Evolutionary conservation across 2,113 vertebrate species (phyloP), one percentile per base, ranked within the genome.

Genomic region (Caranx melampygus): DNA sequence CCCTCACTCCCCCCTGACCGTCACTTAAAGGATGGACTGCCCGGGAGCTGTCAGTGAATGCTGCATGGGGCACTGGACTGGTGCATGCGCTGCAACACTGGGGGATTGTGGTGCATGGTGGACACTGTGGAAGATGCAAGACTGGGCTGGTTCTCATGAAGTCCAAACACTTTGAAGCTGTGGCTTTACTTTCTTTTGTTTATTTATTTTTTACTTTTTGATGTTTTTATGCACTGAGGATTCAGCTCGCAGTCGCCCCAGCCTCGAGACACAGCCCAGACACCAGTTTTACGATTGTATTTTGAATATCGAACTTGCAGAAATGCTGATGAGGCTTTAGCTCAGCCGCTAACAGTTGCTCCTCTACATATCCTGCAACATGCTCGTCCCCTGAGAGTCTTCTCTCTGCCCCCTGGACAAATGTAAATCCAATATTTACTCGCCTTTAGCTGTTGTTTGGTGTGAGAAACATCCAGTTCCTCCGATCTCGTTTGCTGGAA

Each of bases 41-140:
- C 87, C 77, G 78, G 84, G 76, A 90, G 89, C 88, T 94, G 86
- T 84, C 67, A 67, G 86, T 90, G 93, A 94, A 95, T 95, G 94
- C 93, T 95, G 95, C 95, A 95, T 95, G 94, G 85, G 87, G 90
- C 85, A 84, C 89, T 90, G 91, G 87, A 90, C 83, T 91, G 92
- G 89, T 94, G 95, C 94, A 95, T 95, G 94, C 61, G 76, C 87
- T 93, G 90, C 92, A 86, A 87, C 87, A 65, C 49, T 33, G 82
- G 57, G 62, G 49, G 72, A 42, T 44, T 66, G 40, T 70, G 83
- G 34, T 92, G 93, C 94, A 94, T 93, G 92, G 82, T 92, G 85
- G 87, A 87, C 88, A 87, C 83, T 89, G 82, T 65, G 65, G 63
- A 74, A 64, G 66, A 86, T 81, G 76, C 84, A 82, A 84, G 88